Evolutionary conservation across 2,113 vertebrate genomes (phyloP), one percentile per base, ranked within the genome.

Genomic region (Salvelinus fontinalis): DNA sequence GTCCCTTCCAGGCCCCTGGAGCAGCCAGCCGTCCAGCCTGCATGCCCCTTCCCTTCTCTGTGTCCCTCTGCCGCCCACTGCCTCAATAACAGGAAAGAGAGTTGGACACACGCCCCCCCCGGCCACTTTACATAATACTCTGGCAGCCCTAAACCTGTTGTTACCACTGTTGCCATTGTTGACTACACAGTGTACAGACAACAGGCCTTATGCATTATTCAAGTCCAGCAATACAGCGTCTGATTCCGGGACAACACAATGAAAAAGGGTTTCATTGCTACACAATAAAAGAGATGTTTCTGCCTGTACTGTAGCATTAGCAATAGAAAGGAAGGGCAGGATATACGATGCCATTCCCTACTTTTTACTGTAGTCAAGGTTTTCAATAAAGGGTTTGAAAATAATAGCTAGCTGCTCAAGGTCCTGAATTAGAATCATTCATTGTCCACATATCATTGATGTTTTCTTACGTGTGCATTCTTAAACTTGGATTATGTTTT

Each of bases 201-300:
- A 86, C 81, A 85, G 77, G 73, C 80, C 39, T 91, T 71, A 94
- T 94, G 85, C 90, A 93, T 94, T 93, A 94, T 94, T 94, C 93
- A 94, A 29, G 78, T 71, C 54, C 67, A 76, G 72, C 64, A 62
- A 76, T 84, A 77, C 87, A 78, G 87, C 84, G 73, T 89, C 89
- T 91, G 83, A 92, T 92, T 88, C 87, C 88, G 83, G 89, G 80
- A 87, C 60, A 71, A 76, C 79, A 86, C 87, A 85, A 88, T 90
- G 89, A 92, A 88, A 89, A 86, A 67, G 87, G 87, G 84, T 90
- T 92, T 88, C 89, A 89, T 78, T 90, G 89, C 90, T 75, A 26
- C 81, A 91, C 87, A 90, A 91, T 91, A 90, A 92, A 90, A 90
- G 85, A 81, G 83, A 81, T n/a, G 71, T 77, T 81, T 82, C 75